Percentiles rank a stretch among this genome's conserved stretches.
These are phyloP conservation scores for Cynodonichthys magdalenae DNA, from an alignment of 2,797 vertebrate genomes.

Conservation along the genomic window DNA sequence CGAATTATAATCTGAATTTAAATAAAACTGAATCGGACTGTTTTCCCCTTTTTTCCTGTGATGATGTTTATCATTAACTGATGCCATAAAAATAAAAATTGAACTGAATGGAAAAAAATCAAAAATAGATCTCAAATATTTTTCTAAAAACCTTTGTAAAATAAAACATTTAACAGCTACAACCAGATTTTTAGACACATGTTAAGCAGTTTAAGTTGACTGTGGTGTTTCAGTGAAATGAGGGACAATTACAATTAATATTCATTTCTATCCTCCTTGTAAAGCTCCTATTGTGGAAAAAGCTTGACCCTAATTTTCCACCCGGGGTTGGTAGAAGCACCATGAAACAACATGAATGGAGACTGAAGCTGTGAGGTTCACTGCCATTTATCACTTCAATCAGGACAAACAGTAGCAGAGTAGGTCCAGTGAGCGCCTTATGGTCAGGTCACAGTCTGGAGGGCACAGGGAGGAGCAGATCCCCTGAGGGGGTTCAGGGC, in stretches of 20 bases:
- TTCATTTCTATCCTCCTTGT: conserved; percentile 67
- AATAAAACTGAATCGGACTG: too few relatives aligned
- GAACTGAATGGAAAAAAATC: conserved; percentile 29
- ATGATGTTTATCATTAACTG: too few relatives aligned
- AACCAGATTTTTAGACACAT: conserved; percentile 24
- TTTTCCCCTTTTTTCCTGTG: too few relatives aligned
- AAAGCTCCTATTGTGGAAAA: conserved; percentile 78
- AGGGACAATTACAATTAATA: conserved; percentile 61
- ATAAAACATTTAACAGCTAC: conserved; percentile 11
- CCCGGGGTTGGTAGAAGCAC: conserved; percentile 54
- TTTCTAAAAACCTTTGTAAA: conserved; percentile 14
- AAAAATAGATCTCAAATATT: conserved; percentile 15
- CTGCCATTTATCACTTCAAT: conserved; percentile 43
- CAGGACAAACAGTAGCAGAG: conserved; percentile 41
- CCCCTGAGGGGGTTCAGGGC: conserved; percentile 15
- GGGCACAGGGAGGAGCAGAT: conserved; percentile 33
- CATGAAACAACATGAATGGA: conserved; percentile 36
- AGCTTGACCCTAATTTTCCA: conserved; percentile 75
- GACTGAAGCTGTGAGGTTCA: conserved; percentile 21
- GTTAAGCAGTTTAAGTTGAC: conserved; percentile 28
- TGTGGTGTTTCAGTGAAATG: conserved; percentile 20
- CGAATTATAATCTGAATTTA: too few relatives aligned
- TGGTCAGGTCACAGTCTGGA: conserved; percentile 49
- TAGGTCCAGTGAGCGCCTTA: conserved; percentile 22
- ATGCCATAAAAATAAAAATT: neutral